Conservation (phyloP, 2,888 invertebrate genomes). For the Amblyjoppa fuscipennis region DNA sequence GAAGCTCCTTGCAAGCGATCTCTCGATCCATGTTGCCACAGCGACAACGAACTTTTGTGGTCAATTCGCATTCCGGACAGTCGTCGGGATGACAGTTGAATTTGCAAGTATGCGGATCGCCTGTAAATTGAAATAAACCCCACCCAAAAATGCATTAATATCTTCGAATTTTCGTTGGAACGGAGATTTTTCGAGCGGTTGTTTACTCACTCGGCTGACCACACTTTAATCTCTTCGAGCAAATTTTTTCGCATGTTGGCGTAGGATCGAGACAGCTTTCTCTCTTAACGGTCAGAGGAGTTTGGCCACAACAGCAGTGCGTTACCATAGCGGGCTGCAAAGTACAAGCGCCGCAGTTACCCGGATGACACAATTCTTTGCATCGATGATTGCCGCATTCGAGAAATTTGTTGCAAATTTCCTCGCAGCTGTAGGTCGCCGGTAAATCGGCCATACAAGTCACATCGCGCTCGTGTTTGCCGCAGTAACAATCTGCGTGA, state of each 20-base stretch:
- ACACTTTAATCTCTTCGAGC: constrained; percentile 84
- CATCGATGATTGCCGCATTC: constrained; percentile 91
- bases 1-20: constrained; percentile 91
- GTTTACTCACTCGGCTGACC: constrained; percentile 83
- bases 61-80: constrained; percentile 92
- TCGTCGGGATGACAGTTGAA: constrained; percentile 89
- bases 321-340: constrained; percentile 88
- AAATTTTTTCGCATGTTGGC: constrained; percentile 91
- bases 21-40: constrained; percentile 95
- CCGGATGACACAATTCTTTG: constrained; percentile 89
- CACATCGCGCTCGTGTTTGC: constrained; percentile 88
- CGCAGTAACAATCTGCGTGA: constrained; percentile 89
- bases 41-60: constrained; percentile 92
- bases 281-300: constrained; percentile 86
- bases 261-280: constrained; percentile 92
- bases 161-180: background rate
- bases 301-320: constrained; percentile 93
- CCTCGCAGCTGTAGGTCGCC: constrained; percentile 88
- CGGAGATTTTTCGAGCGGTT: background rate
- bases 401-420: constrained; percentile 88
- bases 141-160: background rate
- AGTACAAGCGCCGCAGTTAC: constrained; percentile 89
- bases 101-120: constrained; percentile 90
- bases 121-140: constrained; percentile 72
- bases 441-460: constrained; percentile 88